phyloP scores from a whole-genome alignment of 2,888 invertebrate genomes.

The Caradrina clavipalpis region DNA sequence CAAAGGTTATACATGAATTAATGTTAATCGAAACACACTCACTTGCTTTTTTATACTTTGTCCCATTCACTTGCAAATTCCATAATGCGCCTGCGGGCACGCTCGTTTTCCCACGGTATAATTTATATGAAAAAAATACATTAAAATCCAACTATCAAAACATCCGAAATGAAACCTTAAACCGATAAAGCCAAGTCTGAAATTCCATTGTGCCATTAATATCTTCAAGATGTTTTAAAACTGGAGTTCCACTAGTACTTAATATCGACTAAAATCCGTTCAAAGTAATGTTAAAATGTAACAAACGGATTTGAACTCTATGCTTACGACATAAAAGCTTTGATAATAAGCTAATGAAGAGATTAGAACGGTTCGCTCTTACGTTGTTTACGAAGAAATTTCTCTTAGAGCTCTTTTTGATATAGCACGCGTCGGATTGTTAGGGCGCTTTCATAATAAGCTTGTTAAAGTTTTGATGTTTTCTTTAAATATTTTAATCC shows the following conservation, averaged over 20 bases:
- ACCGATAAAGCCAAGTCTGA: neutral
- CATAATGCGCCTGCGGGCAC: constrained; percentile 92
- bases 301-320: constrained; percentile 68
- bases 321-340: constrained; percentile 61
- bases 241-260: constrained; percentile 62
- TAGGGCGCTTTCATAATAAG: constrained; percentile 42
- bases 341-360: constrained; percentile 74
- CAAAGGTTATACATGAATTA: constrained; percentile 62
- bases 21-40: constrained; percentile 76
- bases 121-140: constrained; percentile 71
- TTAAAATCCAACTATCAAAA: constrained; percentile 31
- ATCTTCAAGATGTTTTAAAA: constrained; percentile 28
- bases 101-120: constrained; percentile 90
- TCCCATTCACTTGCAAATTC: constrained; percentile 82
- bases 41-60: constrained; percentile 69
- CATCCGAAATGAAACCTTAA: constrained; percentile 24
- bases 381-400: constrained; percentile 74
- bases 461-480: neutral
- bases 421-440: constrained; percentile 75
- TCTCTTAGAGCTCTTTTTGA: constrained; percentile 73
- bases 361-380: constrained; percentile 74
- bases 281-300: constrained; percentile 67
- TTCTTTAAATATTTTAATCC: neutral
- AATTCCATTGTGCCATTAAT: constrained; percentile 9
- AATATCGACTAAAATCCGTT: constrained; percentile 70